These are phyloP conservation scores for Holacanthus passer DNA, from an alignment of 2,113 vertebrate species.

Conservation along the genomic window DNA sequence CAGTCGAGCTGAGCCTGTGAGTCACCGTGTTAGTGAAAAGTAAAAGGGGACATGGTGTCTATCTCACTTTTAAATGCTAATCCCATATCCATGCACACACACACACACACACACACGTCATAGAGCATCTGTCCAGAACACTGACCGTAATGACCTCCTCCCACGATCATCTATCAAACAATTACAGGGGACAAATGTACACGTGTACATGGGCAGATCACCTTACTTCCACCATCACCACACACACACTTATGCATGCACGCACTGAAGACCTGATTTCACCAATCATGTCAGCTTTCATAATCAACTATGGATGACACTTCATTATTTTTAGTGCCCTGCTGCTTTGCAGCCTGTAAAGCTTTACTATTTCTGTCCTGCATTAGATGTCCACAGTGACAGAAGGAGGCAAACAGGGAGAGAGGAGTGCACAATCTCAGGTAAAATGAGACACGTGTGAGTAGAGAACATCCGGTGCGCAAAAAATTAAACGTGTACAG, in stretches of 20 bases:
- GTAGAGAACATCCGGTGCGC: background rate
- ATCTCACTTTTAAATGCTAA: slow-evolving; percentile 48
- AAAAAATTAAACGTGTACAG: background rate
- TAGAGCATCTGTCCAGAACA: background rate
- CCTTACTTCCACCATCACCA: background rate
- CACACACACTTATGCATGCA: background rate
- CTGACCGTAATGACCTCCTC: slow-evolving; percentile 21
- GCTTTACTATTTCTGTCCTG: slow-evolving; percentile 33
- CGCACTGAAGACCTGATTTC: background rate
- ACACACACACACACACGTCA: slow-evolving; percentile 20
- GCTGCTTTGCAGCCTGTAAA: slow-evolving; percentile 17
- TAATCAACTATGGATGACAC: slow-evolving; percentile 31
- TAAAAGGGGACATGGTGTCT: slow-evolving; percentile 36
- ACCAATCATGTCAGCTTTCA: slow-evolving; percentile 12
- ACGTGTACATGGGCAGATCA: background rate
- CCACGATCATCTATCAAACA: slow-evolving; percentile 43
- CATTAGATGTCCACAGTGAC: slow-evolving; percentile 14
- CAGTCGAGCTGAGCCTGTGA: slow-evolving; percentile 31
- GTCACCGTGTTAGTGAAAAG: slow-evolving; percentile 28
- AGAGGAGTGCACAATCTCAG: background rate
- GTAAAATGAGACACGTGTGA: slow-evolving; percentile 13
- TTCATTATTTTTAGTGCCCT: slow-evolving; percentile 52
- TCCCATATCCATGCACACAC: background rate
- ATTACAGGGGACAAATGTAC: slow-evolving; percentile 12
- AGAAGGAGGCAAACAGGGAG: background rate